phyloP scores from a whole-genome alignment of 2,888 invertebrate species.

The Mythimna loreyi region DNA sequence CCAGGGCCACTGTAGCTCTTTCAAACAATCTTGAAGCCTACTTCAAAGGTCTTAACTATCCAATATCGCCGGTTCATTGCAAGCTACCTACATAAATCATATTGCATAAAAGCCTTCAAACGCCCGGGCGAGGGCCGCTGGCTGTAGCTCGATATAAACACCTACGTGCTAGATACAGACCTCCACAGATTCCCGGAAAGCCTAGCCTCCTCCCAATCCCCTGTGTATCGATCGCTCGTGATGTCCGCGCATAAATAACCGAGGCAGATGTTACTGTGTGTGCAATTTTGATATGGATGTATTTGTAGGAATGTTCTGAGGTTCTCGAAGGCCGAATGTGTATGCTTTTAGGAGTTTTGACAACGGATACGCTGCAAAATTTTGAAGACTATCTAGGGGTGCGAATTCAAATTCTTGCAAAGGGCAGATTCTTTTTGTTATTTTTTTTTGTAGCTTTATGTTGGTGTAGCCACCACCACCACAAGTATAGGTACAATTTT shows the following conservation, averaged over 20 bases:
- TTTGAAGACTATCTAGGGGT: neutral
- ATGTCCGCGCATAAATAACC: slow-evolving; percentile 56
- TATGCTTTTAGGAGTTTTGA: slow-evolving; percentile 8
- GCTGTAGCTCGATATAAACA: slow-evolving; percentile 27
- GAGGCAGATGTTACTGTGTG: slow-evolving; percentile 27
- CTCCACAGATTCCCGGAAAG: slow-evolving; percentile 40
- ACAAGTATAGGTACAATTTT: no score
- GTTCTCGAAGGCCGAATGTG: neutral
- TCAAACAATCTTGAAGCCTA: neutral
- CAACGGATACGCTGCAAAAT: neutral
- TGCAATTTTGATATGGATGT: slow-evolving; percentile 15
- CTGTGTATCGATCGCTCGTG: slow-evolving; percentile 55
- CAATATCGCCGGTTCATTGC: neutral
- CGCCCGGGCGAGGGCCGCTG: slow-evolving; percentile 19
- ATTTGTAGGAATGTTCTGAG: slow-evolving; percentile 8
- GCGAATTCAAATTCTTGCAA: no score
- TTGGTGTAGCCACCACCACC: no score
- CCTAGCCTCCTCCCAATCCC: slow-evolving; percentile 36
- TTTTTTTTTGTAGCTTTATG: neutral
- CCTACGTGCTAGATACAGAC: slow-evolving; percentile 37
- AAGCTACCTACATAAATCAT: slow-evolving; percentile 7
- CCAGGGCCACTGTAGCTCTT: no score
- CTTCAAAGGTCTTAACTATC: neutral
- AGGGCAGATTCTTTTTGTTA: no score
- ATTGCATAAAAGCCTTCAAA: slow-evolving; percentile 14